These are phyloP conservation scores for Watsonalla binaria DNA, from an alignment of 2,888 invertebrate genomes.

Conservation along the genomic window DNA sequence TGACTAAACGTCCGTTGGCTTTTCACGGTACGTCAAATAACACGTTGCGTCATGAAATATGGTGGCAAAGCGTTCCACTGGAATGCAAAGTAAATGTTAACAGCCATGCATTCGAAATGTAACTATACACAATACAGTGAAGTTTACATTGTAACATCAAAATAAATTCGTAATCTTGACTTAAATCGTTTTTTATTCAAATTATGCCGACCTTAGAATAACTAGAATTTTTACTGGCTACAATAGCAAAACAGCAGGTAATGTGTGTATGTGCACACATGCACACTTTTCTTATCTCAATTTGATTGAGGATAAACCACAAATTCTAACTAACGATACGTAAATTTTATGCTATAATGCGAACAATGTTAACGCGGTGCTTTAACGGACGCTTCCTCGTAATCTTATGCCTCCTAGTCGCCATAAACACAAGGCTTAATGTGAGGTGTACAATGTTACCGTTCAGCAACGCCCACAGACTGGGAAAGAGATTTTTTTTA, in stretches of 20 bases:
- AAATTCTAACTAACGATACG: not conserved
- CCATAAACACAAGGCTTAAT: constrained; percentile 14
- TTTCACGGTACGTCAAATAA: constrained; percentile 23
- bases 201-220: too few species aligned
- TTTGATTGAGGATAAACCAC: too few species aligned
- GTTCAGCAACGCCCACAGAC: not conserved
- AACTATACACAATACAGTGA: too few species aligned
- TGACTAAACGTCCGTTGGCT: constrained; percentile 14
- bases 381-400: constrained; percentile 14
- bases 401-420: constrained; percentile 8
- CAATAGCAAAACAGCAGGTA: too few species aligned
- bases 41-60: not conserved
- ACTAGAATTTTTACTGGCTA: too few species aligned
- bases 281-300: too few species aligned
- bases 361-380: constrained; percentile 4
- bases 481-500: constrained; percentile 14
- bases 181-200: too few species aligned
- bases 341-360: not conserved
- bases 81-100: too few species aligned
- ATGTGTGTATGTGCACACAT: too few species aligned
- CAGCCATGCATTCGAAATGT: too few species aligned
- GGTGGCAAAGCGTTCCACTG: not conserved
- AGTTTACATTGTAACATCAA: too few species aligned
- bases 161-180: too few species aligned
- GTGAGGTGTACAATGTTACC: not conserved